Evolutionary conservation across 2,113 vertebrate genomes (phyloP).

Genomic region (Zapus hudsonius): DNA sequence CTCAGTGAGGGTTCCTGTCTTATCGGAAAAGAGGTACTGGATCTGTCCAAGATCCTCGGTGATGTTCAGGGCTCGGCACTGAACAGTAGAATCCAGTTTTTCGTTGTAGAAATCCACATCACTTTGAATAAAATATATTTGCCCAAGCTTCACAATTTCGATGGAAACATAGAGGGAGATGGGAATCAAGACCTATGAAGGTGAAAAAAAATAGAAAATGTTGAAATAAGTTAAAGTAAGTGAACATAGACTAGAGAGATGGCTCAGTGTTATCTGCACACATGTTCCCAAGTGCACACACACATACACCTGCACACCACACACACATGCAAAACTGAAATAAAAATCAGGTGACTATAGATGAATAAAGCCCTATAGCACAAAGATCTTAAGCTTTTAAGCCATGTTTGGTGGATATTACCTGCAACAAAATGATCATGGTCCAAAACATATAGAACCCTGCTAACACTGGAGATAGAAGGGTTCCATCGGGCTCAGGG

Average conservation of each 20-base stretch:
- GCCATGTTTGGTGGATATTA: constrained; percentile 77
- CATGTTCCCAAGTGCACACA: too few species aligned
- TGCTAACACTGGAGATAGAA: constrained; percentile 84
- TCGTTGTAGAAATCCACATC: constrained; percentile 93
- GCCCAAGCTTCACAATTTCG: constrained; percentile 96
- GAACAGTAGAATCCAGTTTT: constrained; percentile 89
- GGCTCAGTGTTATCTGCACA: too few species aligned
- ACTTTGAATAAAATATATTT: constrained; percentile 96
- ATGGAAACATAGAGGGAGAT: constrained; percentile 98
- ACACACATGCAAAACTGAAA: too few species aligned
- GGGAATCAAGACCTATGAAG: constrained; percentile 94
- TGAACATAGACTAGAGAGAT: too few species aligned
- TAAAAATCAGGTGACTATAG: not conserved
- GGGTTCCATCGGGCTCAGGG: constrained; percentile 81
- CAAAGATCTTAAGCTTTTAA: not conserved
- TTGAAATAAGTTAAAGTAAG: not conserved
- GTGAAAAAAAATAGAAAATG: not conserved
- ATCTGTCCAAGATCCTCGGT: constrained; percentile 96
- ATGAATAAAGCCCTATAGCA: not conserved
- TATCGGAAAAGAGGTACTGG: constrained; percentile 96
- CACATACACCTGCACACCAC: too few species aligned
- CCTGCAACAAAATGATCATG: constrained; percentile 98
- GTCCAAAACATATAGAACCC: constrained; percentile 98
- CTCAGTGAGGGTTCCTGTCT: constrained; percentile 97
- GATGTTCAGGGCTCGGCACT: constrained; percentile 96